A percentile compares a stretch with the other conserved stretches of the same genome.
Conservation (phyloP, 1,140 invertebrate genomes). For the Plectrocnemia conspersa region DNA sequence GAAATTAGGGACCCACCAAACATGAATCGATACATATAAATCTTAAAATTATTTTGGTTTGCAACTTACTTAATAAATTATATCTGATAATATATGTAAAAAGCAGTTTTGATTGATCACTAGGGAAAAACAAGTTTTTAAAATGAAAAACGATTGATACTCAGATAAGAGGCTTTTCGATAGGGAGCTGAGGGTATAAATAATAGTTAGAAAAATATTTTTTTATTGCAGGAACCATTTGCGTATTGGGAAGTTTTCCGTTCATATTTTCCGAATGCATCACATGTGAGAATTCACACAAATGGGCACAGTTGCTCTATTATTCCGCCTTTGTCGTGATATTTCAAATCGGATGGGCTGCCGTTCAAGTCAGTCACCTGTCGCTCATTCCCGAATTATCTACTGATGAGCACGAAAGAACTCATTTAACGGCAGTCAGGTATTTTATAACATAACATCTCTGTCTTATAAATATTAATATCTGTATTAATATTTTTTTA, state of each 20-base stretch:
- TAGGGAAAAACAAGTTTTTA: no score
- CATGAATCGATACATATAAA: no score
- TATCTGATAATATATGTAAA: no score
- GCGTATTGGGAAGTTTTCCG: constrained; percentile 76
- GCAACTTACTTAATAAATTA: no score
- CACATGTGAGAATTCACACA: constrained; percentile 59
- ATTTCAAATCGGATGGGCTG: constrained; percentile 96
- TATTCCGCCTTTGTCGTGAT: constrained; percentile 85
- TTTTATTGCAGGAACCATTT: constrained; percentile 63
- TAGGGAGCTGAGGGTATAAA: no score
- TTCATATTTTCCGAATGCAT: constrained; percentile 86
- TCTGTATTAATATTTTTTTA: background rate
- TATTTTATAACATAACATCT: constrained; percentile 40
- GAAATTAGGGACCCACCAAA: no score
- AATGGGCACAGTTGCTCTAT: constrained; percentile 79
- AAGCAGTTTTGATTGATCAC: no score
- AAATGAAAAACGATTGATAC: no score
- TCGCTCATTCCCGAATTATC: constrained; percentile 73
- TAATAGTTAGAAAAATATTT: no score
- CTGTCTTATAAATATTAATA: background rate
- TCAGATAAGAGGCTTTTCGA: no score
- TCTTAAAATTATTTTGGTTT: no score
- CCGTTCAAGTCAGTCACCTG: constrained; percentile 91
- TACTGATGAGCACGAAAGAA: constrained; percentile 70
- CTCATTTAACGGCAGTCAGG: constrained; percentile 83